Evolutionary conservation across 2,888 invertebrate genomes (phyloP).

Genomic region (Apotomis capreana): DNA sequence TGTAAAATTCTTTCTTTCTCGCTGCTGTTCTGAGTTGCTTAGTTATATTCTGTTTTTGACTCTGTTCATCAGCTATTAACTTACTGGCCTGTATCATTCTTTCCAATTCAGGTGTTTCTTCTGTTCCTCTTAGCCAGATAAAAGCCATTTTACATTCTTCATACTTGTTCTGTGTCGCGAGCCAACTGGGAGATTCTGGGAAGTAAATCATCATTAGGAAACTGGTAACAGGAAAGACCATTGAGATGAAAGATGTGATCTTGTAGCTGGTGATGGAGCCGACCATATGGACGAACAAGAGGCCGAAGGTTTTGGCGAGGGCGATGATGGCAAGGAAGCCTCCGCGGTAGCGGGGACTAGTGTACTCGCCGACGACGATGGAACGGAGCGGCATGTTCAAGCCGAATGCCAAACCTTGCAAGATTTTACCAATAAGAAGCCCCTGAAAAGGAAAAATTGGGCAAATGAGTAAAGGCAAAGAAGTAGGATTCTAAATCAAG

Average conservation of each 20-base stretch:
- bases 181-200: conserved; percentile 86
- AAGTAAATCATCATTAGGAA: conserved; percentile 64
- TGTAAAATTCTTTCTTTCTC: conserved; percentile 76
- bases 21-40: conserved; percentile 52
- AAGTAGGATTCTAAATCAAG: too few species aligned
- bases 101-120: conserved; percentile 59
- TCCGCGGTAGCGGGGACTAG: conserved; percentile 83
- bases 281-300: conserved; percentile 83
- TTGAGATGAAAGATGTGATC: conserved; percentile 76
- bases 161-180: conserved; percentile 77
- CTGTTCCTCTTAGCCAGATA: conserved; percentile 80
- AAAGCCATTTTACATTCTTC: conserved; percentile 81
- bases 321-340: conserved; percentile 82
- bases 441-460: conserved; percentile 51
- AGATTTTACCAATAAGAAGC: conserved; percentile 58
- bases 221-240: conserved; percentile 70
- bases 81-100: conserved; percentile 47
- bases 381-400: conserved; percentile 74
- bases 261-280: conserved; percentile 84
- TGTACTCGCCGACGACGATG: conserved; percentile 80
- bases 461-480: too few species aligned
- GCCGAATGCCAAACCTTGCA: conserved; percentile 77
- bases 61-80: conserved; percentile 26
- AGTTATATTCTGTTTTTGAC: conserved; percentile 12
- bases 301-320: conserved; percentile 81